A percentile compares a stretch with the other conserved stretches of the same genome.
Evolutionary conservation across 2,888 invertebrate species (phyloP).

Genomic region (Dynastes tityus): DNA sequence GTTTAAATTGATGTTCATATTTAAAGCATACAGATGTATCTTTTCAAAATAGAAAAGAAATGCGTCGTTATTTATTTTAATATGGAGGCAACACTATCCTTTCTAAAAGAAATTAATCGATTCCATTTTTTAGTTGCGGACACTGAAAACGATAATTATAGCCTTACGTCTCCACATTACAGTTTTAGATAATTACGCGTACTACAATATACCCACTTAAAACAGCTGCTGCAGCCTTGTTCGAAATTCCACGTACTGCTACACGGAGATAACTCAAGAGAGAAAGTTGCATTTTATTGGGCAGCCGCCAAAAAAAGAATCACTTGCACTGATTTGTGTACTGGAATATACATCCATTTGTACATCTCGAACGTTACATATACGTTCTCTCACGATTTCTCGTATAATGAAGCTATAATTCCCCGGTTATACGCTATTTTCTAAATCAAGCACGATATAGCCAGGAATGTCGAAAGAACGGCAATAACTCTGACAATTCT

Average conservation of each 20-base stretch:
- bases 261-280: constrained; percentile 1
- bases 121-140: background rate
- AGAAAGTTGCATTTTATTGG: constrained; percentile 17
- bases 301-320: background rate
- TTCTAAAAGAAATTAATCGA: constrained; percentile 10
- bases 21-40: no score
- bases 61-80: no score
- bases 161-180: background rate
- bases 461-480: background rate
- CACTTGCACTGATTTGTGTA: constrained; percentile 12
- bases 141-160: constrained; percentile 11
- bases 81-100: background rate
- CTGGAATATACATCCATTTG: background rate
- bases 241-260: background rate
- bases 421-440: background rate
- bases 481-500: constrained; percentile 12
- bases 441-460: background rate
- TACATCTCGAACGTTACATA: background rate
- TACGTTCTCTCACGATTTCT: background rate
- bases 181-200: background rate
- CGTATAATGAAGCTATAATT: background rate
- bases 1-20: no score
- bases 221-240: background rate
- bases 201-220: background rate
- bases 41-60: no score